Percentiles rank a stretch among this genome's conserved stretches.
phyloP scores from a whole-genome alignment of 2,888 invertebrate species.

The Ptychoptera albimana region DNA sequence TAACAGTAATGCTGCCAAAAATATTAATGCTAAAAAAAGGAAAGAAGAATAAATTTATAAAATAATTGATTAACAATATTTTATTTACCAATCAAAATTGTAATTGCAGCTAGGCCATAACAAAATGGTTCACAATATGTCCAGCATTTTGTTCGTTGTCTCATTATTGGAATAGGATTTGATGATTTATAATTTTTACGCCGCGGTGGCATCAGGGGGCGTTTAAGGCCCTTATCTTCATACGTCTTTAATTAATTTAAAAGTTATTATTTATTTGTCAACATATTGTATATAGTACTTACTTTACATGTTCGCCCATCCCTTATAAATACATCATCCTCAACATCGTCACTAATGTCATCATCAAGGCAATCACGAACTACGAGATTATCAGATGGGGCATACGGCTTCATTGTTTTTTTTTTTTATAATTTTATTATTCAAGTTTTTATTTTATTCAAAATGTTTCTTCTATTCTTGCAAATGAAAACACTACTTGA shows the following conservation, averaged over 20 bases:
- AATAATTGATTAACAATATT: background rate
- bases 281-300: conserved; percentile 4
- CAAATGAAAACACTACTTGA: too few species aligned
- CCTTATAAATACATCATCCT: conserved; percentile 61
- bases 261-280: background rate
- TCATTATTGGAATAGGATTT: conserved; percentile 28
- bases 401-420: conserved; percentile 37
- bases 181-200: conserved; percentile 34
- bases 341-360: conserved; percentile 56
- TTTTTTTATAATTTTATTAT: background rate
- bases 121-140: conserved; percentile 47
- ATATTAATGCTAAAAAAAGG: conserved; percentile 37
- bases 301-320: conserved; percentile 52
- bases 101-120: conserved; percentile 43
- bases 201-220: conserved; percentile 58
- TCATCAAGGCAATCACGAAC: conserved; percentile 54
- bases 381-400: conserved; percentile 42
- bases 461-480: too few species aligned
- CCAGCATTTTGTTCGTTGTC: conserved; percentile 33
- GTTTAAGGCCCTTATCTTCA: conserved; percentile 51
- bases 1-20: conserved; percentile 43
- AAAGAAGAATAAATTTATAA: conserved; percentile 6
- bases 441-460: background rate
- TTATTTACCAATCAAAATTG: conserved; percentile 36
- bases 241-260: conserved; percentile 28